phyloP scores from a whole-genome alignment of 1,140 invertebrate genomes.

The Leptinotarsa texana region DNA sequence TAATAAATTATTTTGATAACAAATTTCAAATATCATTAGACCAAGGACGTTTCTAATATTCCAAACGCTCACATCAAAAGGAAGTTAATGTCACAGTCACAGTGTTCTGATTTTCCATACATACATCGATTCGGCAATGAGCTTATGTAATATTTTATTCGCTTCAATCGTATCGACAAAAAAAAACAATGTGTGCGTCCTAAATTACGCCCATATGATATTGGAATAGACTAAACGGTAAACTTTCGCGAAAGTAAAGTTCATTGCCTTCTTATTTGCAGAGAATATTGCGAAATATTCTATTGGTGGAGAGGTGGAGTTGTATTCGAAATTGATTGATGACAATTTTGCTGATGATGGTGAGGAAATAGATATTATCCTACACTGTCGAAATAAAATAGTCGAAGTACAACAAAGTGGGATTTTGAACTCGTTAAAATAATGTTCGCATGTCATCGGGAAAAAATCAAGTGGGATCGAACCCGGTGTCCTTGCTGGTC shows the following conservation, averaged over 20 bases:
- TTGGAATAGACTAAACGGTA: background rate
- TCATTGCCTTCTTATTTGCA: conserved; percentile 1
- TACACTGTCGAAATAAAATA: too few relatives aligned
- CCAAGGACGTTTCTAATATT: conserved; percentile 3
- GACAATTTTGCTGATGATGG: too few relatives aligned
- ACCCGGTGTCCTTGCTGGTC: too few relatives aligned
- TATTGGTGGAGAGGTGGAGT: background rate
- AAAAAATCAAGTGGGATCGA: too few relatives aligned
- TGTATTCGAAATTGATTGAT: too few relatives aligned
- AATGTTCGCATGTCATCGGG: too few relatives aligned
- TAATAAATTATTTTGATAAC: background rate
- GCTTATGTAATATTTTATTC: background rate
- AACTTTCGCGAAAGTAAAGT: background rate
- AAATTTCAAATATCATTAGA: background rate
- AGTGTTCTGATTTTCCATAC: background rate
- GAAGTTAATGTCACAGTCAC: background rate
- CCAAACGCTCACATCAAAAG: background rate
- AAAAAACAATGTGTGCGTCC: background rate
- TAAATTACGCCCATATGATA: background rate
- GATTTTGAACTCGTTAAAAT: too few relatives aligned
- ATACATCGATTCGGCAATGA: background rate
- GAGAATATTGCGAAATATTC: background rate
- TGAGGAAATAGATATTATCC: too few relatives aligned
- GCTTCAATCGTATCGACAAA: background rate
- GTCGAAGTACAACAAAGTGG: too few relatives aligned